phyloP scores from a whole-genome alignment of 2,113 vertebrate species.

The Catharus bicknelli region DNA sequence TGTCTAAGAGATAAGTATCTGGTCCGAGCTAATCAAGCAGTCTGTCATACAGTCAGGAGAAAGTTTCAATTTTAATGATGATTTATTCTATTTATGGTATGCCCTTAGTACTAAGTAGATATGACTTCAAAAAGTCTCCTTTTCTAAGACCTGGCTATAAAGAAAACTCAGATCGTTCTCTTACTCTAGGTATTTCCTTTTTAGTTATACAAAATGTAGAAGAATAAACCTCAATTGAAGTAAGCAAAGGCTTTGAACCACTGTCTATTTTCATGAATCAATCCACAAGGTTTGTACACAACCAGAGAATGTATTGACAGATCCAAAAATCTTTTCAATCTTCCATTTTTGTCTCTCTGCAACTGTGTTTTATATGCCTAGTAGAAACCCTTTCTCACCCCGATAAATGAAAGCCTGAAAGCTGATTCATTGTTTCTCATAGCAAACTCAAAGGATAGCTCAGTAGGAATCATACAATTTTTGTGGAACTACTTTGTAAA shows the following conservation, averaged over 20 bases:
- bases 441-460: not conserved
- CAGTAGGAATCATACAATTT: not conserved
- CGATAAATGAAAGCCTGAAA: not conserved
- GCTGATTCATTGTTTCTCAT: not conserved
- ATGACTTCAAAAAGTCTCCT: not conserved
- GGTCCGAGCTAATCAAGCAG: not conserved
- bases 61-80: not conserved
- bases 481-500: not conserved
- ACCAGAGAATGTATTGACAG: not conserved
- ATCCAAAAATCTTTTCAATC: not conserved
- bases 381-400: not conserved
- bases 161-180: not conserved
- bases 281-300: not conserved
- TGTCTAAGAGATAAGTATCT: not conserved
- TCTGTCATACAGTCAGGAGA: not conserved
- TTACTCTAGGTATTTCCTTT: not conserved
- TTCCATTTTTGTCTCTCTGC: not conserved
- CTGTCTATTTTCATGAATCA: not conserved
- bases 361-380: not conserved
- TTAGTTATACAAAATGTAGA: not conserved
- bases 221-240: not conserved
- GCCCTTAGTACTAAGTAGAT: not conserved
- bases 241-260: not conserved
- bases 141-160: not conserved
- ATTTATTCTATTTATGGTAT: not conserved